Evolutionary conservation across 2,797 vertebrate genomes (phyloP), one percentile per base, ranked within the genome.

Genomic region (Schizopygopsis pylzovi): DNA sequence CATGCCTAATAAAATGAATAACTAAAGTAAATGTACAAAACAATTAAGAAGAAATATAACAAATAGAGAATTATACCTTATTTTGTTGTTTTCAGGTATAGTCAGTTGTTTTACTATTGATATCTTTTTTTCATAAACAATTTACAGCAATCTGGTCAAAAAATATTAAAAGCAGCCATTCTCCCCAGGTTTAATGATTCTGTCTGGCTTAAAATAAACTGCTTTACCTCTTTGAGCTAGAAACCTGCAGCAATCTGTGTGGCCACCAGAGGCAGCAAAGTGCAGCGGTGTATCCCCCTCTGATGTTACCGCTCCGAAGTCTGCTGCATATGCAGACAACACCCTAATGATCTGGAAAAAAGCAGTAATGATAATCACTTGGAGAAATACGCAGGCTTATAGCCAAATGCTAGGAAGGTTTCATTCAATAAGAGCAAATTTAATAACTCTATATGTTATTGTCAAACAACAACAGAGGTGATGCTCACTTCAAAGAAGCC

Each of bases 181-280:
- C 75, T 78, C 20, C 39, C 0, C 41, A 3, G n/a, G 25, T 82
- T 82, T 45, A 45, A 47, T 75, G 28, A 75, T 63, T 37, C 15
- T 9, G 39, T 81, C 9, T 49, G 18, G 8, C 25, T 70, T n/a
- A 11, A 2, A 41, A 52, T 65, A 1, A 67, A 28, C 18, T 9
- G 0, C 63, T 39, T 41, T 94, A 99, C 98, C 98, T 98, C 98
- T 96, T 92, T 98, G 98, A 87, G 95, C 95, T 91, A 99, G 92
- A 87, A 99, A 99, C 90, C 91, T 97, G 95, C 97, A 99, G 92
- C 97, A 99, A 63, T 94, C 95, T 25, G 94, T 88, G 84, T 95
- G 93, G 41, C 97, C 98, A 1, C 94, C 93, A 52, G 93, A 92
- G 0, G 97, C 98, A 80, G 97, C 96, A 0, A 95, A 96, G 91